Evolutionary conservation across 2,113 vertebrate species (phyloP).

Genomic region (Periophthalmus modestus): DNA sequence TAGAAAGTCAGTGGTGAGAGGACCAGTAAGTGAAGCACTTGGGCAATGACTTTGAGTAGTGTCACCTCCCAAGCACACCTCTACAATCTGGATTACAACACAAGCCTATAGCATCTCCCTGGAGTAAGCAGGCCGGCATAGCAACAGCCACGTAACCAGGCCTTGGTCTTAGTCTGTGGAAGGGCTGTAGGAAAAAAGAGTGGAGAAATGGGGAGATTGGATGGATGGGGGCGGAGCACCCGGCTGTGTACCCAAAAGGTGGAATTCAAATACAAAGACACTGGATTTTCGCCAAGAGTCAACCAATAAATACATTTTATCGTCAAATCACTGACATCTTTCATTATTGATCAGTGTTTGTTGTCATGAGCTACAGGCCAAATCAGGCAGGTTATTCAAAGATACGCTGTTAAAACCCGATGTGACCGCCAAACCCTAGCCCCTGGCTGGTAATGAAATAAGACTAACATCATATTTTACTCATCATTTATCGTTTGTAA

Average conservation of each 20-base stretch:
- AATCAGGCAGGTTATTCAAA: background rate
- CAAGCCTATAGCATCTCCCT: constrained; percentile 30
- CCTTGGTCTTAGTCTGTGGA: constrained; percentile 42
- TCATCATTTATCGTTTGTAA: background rate
- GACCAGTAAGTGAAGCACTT: constrained; percentile 5
- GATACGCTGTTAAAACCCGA: background rate
- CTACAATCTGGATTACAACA: constrained; percentile 30
- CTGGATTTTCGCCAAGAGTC: constrained; percentile 5
- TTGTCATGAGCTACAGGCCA: background rate
- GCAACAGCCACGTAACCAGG: constrained; percentile 61
- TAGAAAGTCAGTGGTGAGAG: constrained; percentile 26
- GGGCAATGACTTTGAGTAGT: constrained; percentile 1
- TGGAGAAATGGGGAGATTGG: constrained; percentile 38
- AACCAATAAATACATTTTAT: background rate
- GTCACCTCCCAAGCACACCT: constrained; percentile 17
- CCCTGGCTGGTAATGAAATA: background rate
- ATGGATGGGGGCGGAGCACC: constrained; percentile 38
- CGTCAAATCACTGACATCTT: background rate
- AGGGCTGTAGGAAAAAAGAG: constrained; percentile 36
- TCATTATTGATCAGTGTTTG: background rate
- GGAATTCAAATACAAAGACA: background rate
- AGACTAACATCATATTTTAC: no score
- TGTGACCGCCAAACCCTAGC: background rate
- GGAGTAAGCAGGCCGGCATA: constrained; percentile 44
- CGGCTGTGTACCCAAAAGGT: constrained; percentile 17